Evolutionary conservation across 2,113 vertebrate genomes (phyloP), one percentile per base, ranked within the genome.

Genomic region (Passer montanus): DNA sequence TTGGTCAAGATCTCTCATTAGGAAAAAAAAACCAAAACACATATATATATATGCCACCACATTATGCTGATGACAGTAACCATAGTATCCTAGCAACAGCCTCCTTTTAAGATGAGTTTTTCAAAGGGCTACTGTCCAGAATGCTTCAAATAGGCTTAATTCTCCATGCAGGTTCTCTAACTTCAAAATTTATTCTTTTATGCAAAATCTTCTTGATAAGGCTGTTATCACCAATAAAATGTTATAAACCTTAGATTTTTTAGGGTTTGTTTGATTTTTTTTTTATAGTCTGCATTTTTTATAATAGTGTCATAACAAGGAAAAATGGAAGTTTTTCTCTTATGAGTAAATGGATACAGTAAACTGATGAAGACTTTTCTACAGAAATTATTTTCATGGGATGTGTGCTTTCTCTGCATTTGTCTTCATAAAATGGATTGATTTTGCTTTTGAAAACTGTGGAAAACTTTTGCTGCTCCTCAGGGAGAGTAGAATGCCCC

Each of bases 51-150:
- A 43, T 58, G 9, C 73, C 14, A 46, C 16, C 15, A 43, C 18
- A 67, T 92, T 77, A 55, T 7, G 1, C 50, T 77, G 78, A 85
- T 83, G 82, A 47, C 46, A 77, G 35, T 62, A 59, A 24, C 28
- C 81, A 70, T 12, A 43, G 70, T 95, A 77, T 90, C 94, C 44
- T 95, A 95, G 95, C 89, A 95, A 95, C 63, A 59, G 7, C 21
- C 63, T 63, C 50, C 15, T 77, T 93, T 91, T 74, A 53, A 0
- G 0, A 47, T 55, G 55, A 76, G 22, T 86, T 93, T 93, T 83
- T 84, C 82, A 85, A 88, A 84, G n/a, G 43, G 14, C 50, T 66
- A 44, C 15, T 86, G 90, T 86, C 87, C 75, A 59, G 49, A 73
- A 77, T 47, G 27, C 15, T 87, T 85, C 68, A 83, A 89, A 94